Evolutionary conservation across 2,797 vertebrate genomes (phyloP).

Genomic region (Erithacus rubecula): DNA sequence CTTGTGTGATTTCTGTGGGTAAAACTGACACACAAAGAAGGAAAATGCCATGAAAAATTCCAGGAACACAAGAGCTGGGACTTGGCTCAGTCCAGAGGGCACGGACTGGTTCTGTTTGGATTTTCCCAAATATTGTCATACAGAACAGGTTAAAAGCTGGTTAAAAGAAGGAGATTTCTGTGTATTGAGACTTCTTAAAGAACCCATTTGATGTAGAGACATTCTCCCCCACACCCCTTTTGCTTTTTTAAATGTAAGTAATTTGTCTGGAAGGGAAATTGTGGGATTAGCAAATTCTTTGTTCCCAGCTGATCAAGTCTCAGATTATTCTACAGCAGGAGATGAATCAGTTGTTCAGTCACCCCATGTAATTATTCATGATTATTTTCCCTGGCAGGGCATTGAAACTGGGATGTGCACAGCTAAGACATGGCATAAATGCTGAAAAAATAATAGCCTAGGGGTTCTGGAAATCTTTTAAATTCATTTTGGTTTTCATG

Average conservation of each 20-base stretch:
- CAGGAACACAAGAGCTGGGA: background rate
- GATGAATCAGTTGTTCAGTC: background rate
- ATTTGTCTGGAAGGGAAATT: slow-evolving; percentile 11
- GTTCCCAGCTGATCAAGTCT: background rate
- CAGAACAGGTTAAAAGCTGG: background rate
- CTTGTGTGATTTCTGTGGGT: background rate
- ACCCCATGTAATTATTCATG: background rate
- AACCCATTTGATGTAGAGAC: background rate
- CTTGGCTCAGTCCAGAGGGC: background rate
- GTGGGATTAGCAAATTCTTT: slow-evolving; percentile 4
- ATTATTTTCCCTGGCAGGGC: slow-evolving; percentile 6
- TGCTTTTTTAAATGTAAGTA: background rate
- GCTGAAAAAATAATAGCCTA: background rate
- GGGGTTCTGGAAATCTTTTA: background rate
- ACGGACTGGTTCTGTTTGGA: fast-evolving
- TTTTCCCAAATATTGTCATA: background rate
- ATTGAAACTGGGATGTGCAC: background rate
- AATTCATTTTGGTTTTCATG: background rate
- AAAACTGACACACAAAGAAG: background rate
- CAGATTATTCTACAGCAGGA: background rate
- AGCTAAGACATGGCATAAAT: background rate
- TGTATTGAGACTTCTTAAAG: background rate
- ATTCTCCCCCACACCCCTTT: background rate
- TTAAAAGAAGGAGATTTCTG: background rate
- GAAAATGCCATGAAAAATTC: background rate